Percentiles rank a stretch among this genome's conserved stretches.
phyloP scores from a whole-genome alignment of 2,888 invertebrate species.

The Yponomeuta malinellus region DNA sequence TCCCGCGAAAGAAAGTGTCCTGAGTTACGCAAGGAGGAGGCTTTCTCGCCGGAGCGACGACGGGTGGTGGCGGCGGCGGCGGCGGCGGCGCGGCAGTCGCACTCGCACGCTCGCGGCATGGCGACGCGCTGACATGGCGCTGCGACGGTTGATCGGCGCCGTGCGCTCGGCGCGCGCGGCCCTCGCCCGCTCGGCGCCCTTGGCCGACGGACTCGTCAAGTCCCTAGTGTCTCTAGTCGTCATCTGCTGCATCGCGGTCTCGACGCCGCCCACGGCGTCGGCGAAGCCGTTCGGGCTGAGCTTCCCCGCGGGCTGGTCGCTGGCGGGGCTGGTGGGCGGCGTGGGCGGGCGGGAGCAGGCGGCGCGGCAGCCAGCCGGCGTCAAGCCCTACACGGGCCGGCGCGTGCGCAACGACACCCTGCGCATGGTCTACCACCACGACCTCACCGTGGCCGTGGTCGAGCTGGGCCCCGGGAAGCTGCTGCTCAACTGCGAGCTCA shows the following conservation, averaged over 20 bases:
- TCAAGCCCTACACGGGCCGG: constrained; percentile 79
- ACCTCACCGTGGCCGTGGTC: constrained; percentile 88
- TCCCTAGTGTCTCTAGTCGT: constrained; percentile 58
- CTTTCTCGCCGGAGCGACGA: constrained; percentile 32
- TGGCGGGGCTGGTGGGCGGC: constrained; percentile 60
- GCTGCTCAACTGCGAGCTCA: constrained; percentile 85
- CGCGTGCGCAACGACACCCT: constrained; percentile 80
- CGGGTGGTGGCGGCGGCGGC: constrained; percentile 30
- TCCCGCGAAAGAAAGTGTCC: constrained; percentile 6
- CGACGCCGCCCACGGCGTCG: constrained; percentile 61
- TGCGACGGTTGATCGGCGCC: constrained; percentile 58
- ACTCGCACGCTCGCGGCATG: constrained; percentile 19
- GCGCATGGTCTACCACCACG: constrained; percentile 85
- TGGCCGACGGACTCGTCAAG: constrained; percentile 60
- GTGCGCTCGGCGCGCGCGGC: constrained; percentile 60
- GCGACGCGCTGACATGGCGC: constrained; percentile 40
- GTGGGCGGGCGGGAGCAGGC: constrained; percentile 54
- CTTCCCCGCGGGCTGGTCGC: constrained; percentile 66
- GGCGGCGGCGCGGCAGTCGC: constrained; percentile 27
- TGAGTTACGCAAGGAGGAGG: constrained; percentile 12
- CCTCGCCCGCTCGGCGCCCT: constrained; percentile 52
- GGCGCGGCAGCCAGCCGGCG: constrained; percentile 48
- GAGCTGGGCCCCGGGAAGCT: constrained; percentile 84
- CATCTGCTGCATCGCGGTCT: constrained; percentile 62
- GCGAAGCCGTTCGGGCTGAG: constrained; percentile 67